These are phyloP conservation scores for Rhabditophanes sp. DNA, from an alignment of 2,888 invertebrate species.

Conservation along the genomic window DNA sequence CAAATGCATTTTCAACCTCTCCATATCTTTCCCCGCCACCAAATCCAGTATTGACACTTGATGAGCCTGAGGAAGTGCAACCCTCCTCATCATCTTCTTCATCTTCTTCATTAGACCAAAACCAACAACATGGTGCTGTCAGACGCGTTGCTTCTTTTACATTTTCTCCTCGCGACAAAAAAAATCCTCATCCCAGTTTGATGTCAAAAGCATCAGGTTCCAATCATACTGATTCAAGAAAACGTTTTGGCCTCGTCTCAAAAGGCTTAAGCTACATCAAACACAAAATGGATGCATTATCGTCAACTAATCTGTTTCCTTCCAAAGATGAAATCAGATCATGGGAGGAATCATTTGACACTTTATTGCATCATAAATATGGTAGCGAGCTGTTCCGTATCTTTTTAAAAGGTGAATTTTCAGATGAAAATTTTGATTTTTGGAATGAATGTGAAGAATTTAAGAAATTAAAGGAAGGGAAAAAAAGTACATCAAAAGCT, in stretches of 20 bases:
- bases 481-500: slow-evolving; percentile 23
- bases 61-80: no score
- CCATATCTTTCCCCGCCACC: no score
- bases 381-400: slow-evolving; percentile 32
- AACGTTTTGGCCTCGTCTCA: slow-evolving; percentile 22
- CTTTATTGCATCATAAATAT: slow-evolving; percentile 28
- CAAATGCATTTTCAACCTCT: no score
- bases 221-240: slow-evolving; percentile 3
- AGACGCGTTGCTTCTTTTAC: slow-evolving; percentile 41
- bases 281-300: slow-evolving; percentile 27
- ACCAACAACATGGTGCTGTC: slow-evolving; percentile 14
- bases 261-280: slow-evolving; percentile 29
- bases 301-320: slow-evolving; percentile 25
- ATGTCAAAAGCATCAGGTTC: slow-evolving; percentile 2
- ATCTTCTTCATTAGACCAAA: slow-evolving; percentile 2
- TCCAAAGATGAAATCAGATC: slow-evolving; percentile 28
- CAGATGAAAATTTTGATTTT: slow-evolving; percentile 38
- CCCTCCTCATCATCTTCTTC: no score
- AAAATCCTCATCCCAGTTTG: not conserved
- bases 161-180: slow-evolving; percentile 23
- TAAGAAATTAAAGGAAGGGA: slow-evolving; percentile 31
- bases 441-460: slow-evolving; percentile 35
- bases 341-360: slow-evolving; percentile 31
- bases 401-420: slow-evolving; percentile 31
- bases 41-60: no score